Percentiles rank a stretch among this genome's conserved stretches.
Conservation (phyloP, 2,113 vertebrate species). For the Atrichornis clamosus region DNA sequence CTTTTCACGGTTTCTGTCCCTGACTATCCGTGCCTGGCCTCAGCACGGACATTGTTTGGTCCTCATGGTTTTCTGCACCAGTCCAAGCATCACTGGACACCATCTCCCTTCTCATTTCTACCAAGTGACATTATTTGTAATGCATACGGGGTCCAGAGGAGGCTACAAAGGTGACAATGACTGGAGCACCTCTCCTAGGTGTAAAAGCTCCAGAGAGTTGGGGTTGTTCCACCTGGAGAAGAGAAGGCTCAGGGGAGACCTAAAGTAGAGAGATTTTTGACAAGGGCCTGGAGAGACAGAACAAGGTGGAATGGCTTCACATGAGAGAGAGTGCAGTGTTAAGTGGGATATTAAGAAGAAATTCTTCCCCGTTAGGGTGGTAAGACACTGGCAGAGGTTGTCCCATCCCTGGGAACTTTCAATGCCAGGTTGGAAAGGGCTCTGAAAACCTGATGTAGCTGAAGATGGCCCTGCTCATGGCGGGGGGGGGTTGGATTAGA, state of each 20-base stretch:
- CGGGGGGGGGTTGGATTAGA: neutral
- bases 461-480: neutral
- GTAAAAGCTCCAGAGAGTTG: accelerated
- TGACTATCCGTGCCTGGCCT: neutral
- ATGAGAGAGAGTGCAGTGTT: neutral
- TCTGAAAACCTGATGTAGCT: neutral
- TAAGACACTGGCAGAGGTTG: neutral
- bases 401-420: neutral
- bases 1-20: neutral
- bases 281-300: neutral
- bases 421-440: neutral
- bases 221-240: neutral
- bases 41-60: neutral
- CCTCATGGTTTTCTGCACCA: accelerated
- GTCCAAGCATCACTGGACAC: accelerated
- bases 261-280: neutral
- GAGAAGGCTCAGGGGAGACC: too few species aligned
- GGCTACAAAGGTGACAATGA: neutral
- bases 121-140: neutral
- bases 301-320: neutral
- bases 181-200: neutral
- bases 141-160: neutral
- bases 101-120: neutral
- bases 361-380: too few species aligned
- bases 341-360: neutral